Conservation (phyloP, 2,888 invertebrate species). For the Heteropelma amictum region DNA sequence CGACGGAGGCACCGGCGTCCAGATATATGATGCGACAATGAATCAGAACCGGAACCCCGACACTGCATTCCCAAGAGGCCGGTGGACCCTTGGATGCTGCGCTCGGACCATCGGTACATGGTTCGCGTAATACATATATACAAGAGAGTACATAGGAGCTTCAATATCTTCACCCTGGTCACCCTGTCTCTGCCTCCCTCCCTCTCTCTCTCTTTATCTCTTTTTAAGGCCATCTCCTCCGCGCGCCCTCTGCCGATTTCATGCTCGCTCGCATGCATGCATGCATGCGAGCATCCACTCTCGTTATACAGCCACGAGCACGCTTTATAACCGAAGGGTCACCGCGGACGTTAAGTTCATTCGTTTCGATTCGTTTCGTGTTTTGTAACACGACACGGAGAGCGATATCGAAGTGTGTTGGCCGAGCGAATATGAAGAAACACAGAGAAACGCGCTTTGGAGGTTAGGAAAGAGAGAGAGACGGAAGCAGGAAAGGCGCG, state of each 20-base stretch:
- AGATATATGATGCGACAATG: slow-evolving; percentile 71
- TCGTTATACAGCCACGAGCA: slow-evolving; percentile 47
- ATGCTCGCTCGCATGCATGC: slow-evolving; percentile 29
- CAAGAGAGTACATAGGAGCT: not conserved
- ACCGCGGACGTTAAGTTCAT: slow-evolving; percentile 48
- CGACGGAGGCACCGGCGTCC: slow-evolving; percentile 68
- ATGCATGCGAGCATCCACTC: slow-evolving; percentile 49
- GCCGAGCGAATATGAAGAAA: not conserved
- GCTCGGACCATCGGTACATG: slow-evolving; percentile 29
- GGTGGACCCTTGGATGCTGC: slow-evolving; percentile 48
- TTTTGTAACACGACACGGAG: slow-evolving; percentile 25
- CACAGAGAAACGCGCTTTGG: not conserved
- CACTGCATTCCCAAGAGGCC: slow-evolving; percentile 70
- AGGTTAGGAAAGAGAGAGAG: not conserved
- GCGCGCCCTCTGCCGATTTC: not conserved
- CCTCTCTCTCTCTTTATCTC: not conserved
- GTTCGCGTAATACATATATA: slow-evolving; percentile 22
- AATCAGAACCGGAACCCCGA: slow-evolving; percentile 73
- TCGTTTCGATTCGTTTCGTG: slow-evolving; percentile 55
- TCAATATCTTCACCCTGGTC: slow-evolving; percentile 41
- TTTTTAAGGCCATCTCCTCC: not conserved
- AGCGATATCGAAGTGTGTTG: not conserved
- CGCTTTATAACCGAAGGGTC: slow-evolving; percentile 48
- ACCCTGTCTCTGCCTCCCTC: not conserved
- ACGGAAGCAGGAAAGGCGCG: too few species aligned